phyloP scores from a whole-genome alignment of 2,113 vertebrate genomes.

The Capreolus pygargus region DNA sequence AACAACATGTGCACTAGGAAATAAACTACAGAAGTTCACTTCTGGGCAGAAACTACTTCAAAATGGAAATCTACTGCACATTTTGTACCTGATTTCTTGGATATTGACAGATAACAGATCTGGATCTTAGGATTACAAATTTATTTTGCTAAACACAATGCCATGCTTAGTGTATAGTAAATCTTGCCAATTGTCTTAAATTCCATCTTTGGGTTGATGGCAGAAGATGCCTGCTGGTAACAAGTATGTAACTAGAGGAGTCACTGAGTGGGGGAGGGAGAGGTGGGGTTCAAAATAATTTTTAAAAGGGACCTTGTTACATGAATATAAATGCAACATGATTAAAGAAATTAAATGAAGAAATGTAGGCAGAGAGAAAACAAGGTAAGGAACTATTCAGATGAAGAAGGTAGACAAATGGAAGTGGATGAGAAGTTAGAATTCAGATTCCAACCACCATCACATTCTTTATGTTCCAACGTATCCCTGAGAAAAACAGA shows the following conservation, averaged over 20 bases:
- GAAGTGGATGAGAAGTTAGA: background rate
- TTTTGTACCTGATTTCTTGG: background rate
- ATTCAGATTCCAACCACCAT: background rate
- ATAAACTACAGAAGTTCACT: background rate
- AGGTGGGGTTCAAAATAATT: background rate
- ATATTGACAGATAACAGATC: background rate
- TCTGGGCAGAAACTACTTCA: background rate
- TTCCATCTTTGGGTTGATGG: background rate
- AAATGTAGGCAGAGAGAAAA: background rate
- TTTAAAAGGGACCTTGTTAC: background rate
- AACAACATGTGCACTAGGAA: background rate
- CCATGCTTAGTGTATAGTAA: background rate
- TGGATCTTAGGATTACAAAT: background rate
- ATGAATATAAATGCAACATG: background rate
- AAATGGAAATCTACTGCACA: background rate
- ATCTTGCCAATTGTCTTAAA: background rate
- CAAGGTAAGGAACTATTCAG: background rate
- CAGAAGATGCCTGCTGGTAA: background rate
- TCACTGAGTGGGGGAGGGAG: background rate
- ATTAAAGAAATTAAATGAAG: constrained; percentile 16
- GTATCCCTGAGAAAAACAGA: background rate
- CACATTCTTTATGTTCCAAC: background rate
- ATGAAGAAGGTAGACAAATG: background rate
- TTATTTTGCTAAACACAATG: background rate
- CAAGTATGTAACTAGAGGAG: background rate